These are phyloP conservation scores for Aleiodes leptofemur DNA, from an alignment of 2,888 invertebrate species.

Conservation along the genomic window DNA sequence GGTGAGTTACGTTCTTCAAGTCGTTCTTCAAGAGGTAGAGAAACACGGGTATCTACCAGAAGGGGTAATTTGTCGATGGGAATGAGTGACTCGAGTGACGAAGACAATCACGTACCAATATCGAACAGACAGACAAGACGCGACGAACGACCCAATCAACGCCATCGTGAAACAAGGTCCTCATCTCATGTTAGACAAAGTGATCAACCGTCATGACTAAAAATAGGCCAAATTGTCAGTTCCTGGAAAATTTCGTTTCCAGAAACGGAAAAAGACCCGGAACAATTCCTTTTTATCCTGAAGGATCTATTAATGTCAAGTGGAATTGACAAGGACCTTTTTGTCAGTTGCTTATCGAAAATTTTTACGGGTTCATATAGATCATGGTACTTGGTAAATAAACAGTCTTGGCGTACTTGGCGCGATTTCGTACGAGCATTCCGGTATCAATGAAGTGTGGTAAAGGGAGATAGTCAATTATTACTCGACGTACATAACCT, in stretches of 20 bases:
- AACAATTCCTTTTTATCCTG: slow-evolving; percentile 36
- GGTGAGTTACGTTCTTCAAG: too few relatives aligned
- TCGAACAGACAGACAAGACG: too few relatives aligned
- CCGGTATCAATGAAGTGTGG: slow-evolving; percentile 34
- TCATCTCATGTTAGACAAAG: too few relatives aligned
- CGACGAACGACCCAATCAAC: too few relatives aligned
- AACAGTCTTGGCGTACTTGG: slow-evolving; percentile 16
- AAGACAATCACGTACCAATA: background rate
- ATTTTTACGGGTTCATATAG: too few relatives aligned
- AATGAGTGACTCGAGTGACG: slow-evolving; percentile 26
- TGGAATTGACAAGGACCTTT: too few relatives aligned
- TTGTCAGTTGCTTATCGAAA: too few relatives aligned
- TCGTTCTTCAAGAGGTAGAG: background rate
- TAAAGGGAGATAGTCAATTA: slow-evolving; percentile 32
- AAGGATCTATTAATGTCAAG: background rate
- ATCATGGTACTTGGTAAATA: too few relatives aligned
- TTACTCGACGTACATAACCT: slow-evolving; percentile 36
- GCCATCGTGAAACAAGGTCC: too few relatives aligned
- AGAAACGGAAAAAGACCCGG: slow-evolving; percentile 37
- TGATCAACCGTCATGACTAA: background rate
- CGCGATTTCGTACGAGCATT: slow-evolving; percentile 41
- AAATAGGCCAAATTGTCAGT: slow-evolving; percentile 37
- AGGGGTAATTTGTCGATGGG: slow-evolving; percentile 1
- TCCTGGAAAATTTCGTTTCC: slow-evolving; percentile 40
- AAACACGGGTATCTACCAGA: background rate